Evolutionary conservation across 1,140 invertebrate genomes (phyloP).

Genomic region (Calephelis virginiensis): DNA sequence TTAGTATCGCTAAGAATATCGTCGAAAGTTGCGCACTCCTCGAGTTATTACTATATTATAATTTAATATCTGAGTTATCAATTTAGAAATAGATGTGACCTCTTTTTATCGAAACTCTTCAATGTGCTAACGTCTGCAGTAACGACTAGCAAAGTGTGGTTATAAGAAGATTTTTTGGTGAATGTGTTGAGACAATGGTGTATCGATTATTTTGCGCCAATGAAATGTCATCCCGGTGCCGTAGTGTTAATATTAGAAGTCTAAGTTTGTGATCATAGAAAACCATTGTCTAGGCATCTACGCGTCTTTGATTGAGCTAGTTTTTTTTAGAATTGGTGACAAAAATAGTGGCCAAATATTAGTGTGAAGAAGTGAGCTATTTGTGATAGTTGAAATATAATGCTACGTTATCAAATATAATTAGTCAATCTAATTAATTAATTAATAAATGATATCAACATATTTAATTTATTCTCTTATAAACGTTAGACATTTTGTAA

Average conservation of each 20-base stretch:
- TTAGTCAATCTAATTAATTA: conserved; percentile 13
- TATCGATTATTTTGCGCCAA: conserved; percentile 78
- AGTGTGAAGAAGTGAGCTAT: conserved; percentile 11
- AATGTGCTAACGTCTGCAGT: conserved; percentile 13
- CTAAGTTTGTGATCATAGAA: conserved; percentile 71
- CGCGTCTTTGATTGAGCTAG: conserved; percentile 72
- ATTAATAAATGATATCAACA: background rate
- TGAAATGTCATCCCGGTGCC: conserved; percentile 75
- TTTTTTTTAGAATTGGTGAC: conserved; percentile 59
- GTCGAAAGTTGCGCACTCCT: conserved; percentile 62
- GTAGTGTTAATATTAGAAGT: conserved; percentile 78
- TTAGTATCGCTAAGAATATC: conserved; percentile 74
- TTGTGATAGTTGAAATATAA: conserved; percentile 12
- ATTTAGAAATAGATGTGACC: conserved; percentile 37
- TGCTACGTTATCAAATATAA: conserved; percentile 17
- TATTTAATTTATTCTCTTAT: too few species aligned
- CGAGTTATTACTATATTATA: conserved; percentile 48
- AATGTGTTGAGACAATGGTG: conserved; percentile 77
- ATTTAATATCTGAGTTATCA: conserved; percentile 56
- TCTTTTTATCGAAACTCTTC: conserved; percentile 22
- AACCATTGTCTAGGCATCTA: conserved; percentile 74
- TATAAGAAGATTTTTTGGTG: conserved; percentile 50
- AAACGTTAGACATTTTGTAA: too few species aligned
- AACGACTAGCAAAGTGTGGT: conserved; percentile 19
- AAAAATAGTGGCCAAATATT: conserved; percentile 52